phyloP scores from a whole-genome alignment of 2,113 vertebrate genomes.

The Notothenia rossii region DNA sequence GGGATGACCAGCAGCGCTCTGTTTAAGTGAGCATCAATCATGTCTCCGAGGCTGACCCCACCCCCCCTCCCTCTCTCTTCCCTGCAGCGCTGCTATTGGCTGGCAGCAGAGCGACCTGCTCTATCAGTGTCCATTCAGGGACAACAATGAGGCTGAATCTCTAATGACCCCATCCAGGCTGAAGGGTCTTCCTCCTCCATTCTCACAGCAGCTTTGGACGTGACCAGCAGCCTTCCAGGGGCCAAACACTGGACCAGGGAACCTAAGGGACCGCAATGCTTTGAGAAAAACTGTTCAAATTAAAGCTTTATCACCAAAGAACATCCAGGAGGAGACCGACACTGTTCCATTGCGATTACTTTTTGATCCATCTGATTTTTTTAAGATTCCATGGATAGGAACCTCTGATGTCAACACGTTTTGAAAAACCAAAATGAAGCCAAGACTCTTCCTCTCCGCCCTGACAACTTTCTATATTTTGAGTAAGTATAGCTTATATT shows the following conservation, averaged over 20 bases:
- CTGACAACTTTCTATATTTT: conserved; percentile 63
- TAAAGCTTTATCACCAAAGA: conserved; percentile 55
- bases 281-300: conserved; percentile 15
- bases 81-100: conserved; percentile 56
- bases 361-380: background rate
- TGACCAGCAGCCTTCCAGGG: conserved; percentile 69
- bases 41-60: conserved; percentile 14
- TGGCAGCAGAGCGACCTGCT: conserved; percentile 47
- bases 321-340: background rate
- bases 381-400: background rate
- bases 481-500: conserved; percentile 74
- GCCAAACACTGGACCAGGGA: conserved; percentile 52
- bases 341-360: conserved; percentile 36
- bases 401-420: conserved; percentile 29
- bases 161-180: conserved; percentile 68
- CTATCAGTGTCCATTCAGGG: conserved; percentile 53
- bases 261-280: conserved; percentile 57
- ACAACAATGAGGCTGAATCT: conserved; percentile 77
- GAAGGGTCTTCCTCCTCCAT: conserved; percentile 45
- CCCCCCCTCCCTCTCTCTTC: conserved; percentile 21
- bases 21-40: conserved; percentile 69
- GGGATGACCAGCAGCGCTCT: conserved; percentile 33
- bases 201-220: conserved; percentile 65
- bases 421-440: conserved; percentile 72
- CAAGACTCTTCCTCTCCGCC: conserved; percentile 62